Conservation (phyloP, 2,113 vertebrate genomes). For the Ophiodon elongatus region DNA sequence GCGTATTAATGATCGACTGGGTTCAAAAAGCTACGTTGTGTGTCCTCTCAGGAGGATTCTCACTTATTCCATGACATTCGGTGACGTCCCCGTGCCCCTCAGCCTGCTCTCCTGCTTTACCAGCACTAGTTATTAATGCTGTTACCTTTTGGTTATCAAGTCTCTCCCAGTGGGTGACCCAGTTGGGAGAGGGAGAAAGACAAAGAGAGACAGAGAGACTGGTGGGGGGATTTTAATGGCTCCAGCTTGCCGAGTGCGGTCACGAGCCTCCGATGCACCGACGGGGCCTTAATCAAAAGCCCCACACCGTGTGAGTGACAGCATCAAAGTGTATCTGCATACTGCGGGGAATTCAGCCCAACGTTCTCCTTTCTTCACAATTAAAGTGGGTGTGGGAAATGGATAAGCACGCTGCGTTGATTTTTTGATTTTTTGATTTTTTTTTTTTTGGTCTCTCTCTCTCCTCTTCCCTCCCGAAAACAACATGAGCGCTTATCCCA, state of each 20-base stretch:
- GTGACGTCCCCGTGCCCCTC: no score
- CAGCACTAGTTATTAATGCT: conserved; percentile 17
- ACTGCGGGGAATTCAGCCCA: conserved; percentile 60
- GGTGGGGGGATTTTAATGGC: conserved; percentile 69
- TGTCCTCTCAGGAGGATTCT: neutral
- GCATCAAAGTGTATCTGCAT: conserved; percentile 75
- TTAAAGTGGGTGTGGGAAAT: conserved; percentile 67
- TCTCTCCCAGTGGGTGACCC: conserved; percentile 55
- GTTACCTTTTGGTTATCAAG: conserved; percentile 42
- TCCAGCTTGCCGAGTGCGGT: conserved; percentile 65
- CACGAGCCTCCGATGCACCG: conserved; percentile 61
- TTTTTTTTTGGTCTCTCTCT: no score
- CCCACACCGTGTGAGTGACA: conserved; percentile 72
- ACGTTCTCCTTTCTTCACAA: conserved; percentile 76
- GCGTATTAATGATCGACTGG: neutral
- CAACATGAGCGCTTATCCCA: conserved; percentile 57
- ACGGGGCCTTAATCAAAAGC: conserved; percentile 74
- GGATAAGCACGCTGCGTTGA: conserved; percentile 63
- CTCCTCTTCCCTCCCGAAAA: conserved; percentile 50
- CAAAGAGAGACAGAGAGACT: conserved; percentile 49
- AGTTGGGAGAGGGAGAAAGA: conserved; percentile 51
- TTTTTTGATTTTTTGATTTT: no score
- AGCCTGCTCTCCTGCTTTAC: neutral
- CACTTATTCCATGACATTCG: neutral
- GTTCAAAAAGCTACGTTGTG: neutral